phyloP scores from a whole-genome alignment of 2,797 vertebrate species.

The Lacerta agilis region DNA sequence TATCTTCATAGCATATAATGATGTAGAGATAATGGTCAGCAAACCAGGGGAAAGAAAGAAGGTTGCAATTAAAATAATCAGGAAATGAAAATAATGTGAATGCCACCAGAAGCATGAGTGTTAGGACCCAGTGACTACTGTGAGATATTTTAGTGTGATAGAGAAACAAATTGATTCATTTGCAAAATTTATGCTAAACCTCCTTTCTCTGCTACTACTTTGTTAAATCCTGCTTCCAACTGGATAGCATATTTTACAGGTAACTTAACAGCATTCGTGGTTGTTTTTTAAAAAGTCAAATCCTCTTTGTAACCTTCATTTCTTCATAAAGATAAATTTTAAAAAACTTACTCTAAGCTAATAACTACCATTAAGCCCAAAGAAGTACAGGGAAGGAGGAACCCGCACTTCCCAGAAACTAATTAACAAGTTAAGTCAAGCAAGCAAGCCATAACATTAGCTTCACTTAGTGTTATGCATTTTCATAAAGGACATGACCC shows the following conservation, averaged over 20 bases:
- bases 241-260: background rate
- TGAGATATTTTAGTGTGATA: background rate
- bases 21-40: background rate
- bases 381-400: background rate
- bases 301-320: background rate
- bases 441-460: conserved; percentile 25
- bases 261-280: background rate
- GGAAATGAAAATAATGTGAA: background rate
- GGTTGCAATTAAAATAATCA: background rate
- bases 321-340: background rate
- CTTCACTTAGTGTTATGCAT: conserved; percentile 5
- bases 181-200: background rate
- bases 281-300: background rate
- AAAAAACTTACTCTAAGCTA: conserved; percentile 3
- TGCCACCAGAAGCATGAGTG: background rate
- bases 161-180: background rate
- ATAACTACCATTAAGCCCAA: conserved; percentile 11
- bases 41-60: background rate
- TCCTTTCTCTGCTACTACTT: too few species aligned
- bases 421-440: conserved; percentile 33
- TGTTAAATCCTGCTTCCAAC: background rate
- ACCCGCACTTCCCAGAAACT: conserved; percentile 11
- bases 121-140: background rate
- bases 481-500: conserved; percentile 22
- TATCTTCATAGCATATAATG: background rate